Evolutionary conservation across 1,140 invertebrate species (phyloP), one percentile per base, ranked within the genome.

Genomic region (Notospermus geniculatus): DNA sequence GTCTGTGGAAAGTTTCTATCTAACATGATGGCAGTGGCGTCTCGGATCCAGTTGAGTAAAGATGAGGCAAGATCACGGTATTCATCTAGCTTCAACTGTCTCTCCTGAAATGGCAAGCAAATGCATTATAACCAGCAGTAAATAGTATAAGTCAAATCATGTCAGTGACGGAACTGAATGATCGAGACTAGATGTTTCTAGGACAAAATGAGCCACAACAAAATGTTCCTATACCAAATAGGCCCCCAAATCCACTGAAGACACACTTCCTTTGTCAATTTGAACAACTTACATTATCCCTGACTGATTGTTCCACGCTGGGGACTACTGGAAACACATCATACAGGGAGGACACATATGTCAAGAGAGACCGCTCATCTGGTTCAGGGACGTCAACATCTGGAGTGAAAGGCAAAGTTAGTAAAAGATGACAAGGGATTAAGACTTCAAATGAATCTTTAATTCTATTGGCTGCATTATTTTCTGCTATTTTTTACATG

Each of bases 311-410:
- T 66, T 78, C 76, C 36, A 75, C 71, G 62, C 70, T 73, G 50
- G 78, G 76, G 41, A 78, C 71, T 52, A 74, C 71, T 54, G 81
- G 95, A 87, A 98, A 97, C 59, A 95, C 93, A 83, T 99, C 95
- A 84, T 99, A 98, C 71, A 99, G 85, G 39, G 95, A 98, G 64
- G 96, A 98, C 70, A 99, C 95, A 84, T 99, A 99, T 25, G 96
- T 99, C 78, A 99, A 96, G 78, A 99, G 87, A 52, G 96, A 98
- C 83, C 98, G 98, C 86, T 99, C 97, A 83, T 99, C 97, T 53
- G 95, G 95, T 83, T 98, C 91, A 71, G 93, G 91, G 68, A 94
- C 97, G 84, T 99, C 96, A 71, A 99, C 93, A 89, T 99, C 96
- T 96, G 65, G 22, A 66, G 67, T 61, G 58, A 59, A 28, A 54